phyloP scores from a whole-genome alignment of 2,888 invertebrate genomes.

The Cataglyphis altisquamis region DNA sequence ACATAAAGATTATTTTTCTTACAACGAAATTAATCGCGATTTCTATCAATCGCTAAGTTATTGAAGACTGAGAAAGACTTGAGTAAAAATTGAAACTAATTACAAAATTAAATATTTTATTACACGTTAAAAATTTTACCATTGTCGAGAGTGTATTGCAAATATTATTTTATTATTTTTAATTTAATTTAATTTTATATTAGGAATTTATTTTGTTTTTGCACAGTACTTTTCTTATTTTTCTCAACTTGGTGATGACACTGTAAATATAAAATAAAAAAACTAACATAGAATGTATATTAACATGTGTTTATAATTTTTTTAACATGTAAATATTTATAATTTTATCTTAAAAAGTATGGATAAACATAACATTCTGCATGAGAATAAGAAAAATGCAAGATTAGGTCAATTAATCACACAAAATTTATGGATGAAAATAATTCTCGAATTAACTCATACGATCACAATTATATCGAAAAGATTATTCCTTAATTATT shows the following conservation, averaged over 20 bases:
- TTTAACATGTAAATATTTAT: background rate
- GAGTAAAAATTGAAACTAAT: background rate
- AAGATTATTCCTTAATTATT: too few species aligned
- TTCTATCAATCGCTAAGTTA: background rate
- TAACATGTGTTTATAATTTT: background rate
- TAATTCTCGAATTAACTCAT: background rate
- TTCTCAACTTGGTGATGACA: background rate
- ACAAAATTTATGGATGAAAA: background rate
- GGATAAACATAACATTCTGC: background rate
- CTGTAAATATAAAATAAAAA: background rate
- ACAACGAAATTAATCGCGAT: background rate
- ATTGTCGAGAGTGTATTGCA: background rate
- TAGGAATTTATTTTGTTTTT: background rate
- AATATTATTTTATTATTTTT: background rate
- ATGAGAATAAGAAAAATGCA: background rate
- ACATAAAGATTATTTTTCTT: background rate
- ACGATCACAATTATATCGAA: conserved; percentile 1
- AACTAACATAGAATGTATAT: background rate
- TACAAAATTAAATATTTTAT: background rate
- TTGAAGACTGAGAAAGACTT: background rate
- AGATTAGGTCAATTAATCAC: background rate
- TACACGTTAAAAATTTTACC: background rate
- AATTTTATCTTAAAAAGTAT: background rate
- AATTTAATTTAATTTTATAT: background rate
- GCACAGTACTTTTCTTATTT: background rate